Percentiles rank a stretch among this genome's conserved stretches.
phyloP scores from a whole-genome alignment of 1,140 invertebrate species.

The Lepidotrigona ventralis region DNA sequence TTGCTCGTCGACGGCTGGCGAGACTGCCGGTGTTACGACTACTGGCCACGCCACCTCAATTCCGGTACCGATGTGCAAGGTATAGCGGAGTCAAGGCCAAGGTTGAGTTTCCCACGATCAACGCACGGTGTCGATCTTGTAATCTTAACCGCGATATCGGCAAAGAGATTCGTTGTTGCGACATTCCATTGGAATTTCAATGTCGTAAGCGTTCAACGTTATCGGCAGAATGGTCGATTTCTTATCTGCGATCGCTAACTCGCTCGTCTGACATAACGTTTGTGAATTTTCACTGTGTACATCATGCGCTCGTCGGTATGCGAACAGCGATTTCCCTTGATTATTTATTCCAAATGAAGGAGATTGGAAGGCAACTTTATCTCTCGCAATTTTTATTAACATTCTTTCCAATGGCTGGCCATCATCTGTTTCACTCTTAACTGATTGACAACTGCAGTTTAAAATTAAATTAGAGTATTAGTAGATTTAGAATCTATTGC shows the following conservation, averaged over 20 bases:
- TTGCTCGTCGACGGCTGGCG: conserved; percentile 8
- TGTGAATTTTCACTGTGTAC: background rate
- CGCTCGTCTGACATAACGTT: background rate
- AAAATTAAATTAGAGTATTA: too few species aligned
- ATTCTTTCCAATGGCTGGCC: background rate
- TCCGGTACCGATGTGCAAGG: conserved; percentile 44
- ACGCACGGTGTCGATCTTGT: conserved; percentile 59
- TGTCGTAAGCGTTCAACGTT: background rate
- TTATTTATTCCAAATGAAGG: background rate
- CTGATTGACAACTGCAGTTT: too few species aligned
- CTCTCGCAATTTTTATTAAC: background rate
- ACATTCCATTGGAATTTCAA: background rate
- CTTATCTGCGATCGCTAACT: background rate
- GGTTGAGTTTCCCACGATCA: conserved; percentile 55
- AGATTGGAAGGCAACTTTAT: background rate
- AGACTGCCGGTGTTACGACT: conserved; percentile 45
- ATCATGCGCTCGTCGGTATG: background rate
- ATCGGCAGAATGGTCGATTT: background rate
- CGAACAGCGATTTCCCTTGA: too few species aligned
- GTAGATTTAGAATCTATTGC: too few species aligned
- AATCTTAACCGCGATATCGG: conserved; percentile 45
- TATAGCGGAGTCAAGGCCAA: conserved; percentile 59
- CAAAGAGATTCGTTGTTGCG: background rate
- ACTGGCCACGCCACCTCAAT: conserved; percentile 48
- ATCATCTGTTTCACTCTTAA: background rate